Base-by-base conservation (phyloP, 2,888 invertebrate species). In the Troglohyphantes excavatus region DNA sequence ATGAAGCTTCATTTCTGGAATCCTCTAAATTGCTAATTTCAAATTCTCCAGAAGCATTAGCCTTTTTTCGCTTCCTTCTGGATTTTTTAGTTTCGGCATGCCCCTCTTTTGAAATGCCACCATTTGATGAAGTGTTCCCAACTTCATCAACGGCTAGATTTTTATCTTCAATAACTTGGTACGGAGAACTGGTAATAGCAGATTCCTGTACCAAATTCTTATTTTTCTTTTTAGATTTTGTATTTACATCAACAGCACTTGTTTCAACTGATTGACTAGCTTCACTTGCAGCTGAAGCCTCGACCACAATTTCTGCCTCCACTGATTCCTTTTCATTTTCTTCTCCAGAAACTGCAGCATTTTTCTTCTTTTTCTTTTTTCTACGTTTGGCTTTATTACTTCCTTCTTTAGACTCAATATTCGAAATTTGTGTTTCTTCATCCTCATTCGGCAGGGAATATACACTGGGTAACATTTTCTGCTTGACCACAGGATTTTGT, bases 391-490 rank as follows among this genome's bases (percentile, higher is more conserved):
- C 2, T 13, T 59, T 59, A 2, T 3, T 68, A 0, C 5, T 33
- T 29, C 3, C 27, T 39, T 67, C 67, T 43, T 68, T 67, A 7
- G 39, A 17, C 9, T 67, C 53, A 68, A 5, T 11, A 21, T 27
- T 29, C 6, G 17, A 17, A 65, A 13, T 7, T 0, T n/a, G 43
- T 0, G n/a, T 11, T 19, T 75, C 27, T 39, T 79, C 53, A 6
- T 59, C 33, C 29, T 76, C 59, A n/a, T 76, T 23, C 2, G 75
- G 75, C 7, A 11, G 21, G 6, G 63, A 21, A 93, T 96, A 98
- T 39, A 98, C 94, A 93, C 97, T 97, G 3, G 95, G 95, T 90
- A 98, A 94, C 92, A 97, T 94, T 93, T 96, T 97, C 92, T 95
- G 95, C 93, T 98, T 98, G 53, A 97, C 95, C 0, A 94, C 94